Evolutionary conservation across 2,113 vertebrate genomes (phyloP).

Genomic region (Ceratotherium simum): DNA sequence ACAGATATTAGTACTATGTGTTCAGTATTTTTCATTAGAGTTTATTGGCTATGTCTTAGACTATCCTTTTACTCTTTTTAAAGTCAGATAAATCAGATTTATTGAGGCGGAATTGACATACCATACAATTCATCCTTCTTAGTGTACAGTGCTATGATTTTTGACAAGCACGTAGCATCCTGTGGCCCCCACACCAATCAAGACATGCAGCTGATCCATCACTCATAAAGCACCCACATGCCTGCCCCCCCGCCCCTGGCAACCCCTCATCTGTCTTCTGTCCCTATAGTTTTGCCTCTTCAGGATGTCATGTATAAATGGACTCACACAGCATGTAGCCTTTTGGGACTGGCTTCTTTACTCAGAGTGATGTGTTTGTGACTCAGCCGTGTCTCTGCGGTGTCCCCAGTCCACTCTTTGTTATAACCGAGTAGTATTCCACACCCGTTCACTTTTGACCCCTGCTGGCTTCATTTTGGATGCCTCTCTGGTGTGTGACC

Average conservation of each 20-base stretch:
- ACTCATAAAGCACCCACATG: not conserved
- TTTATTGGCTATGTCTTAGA: not conserved
- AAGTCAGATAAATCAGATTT: not conserved
- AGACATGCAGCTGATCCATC: accelerated
- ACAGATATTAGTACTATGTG: accelerated
- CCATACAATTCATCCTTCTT: not conserved
- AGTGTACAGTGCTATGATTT: not conserved
- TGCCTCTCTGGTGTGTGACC: not conserved
- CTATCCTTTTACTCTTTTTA: not conserved
- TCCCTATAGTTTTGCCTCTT: not conserved
- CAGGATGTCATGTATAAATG: accelerated
- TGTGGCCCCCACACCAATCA: accelerated
- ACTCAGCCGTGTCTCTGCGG: too few species aligned
- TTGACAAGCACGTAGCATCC: not conserved
- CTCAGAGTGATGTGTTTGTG: accelerated
- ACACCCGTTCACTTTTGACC: not conserved
- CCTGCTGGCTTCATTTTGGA: not conserved
- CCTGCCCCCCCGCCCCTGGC: not conserved
- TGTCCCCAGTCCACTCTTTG: not conserved
- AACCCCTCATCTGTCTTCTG: not conserved
- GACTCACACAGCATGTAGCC: not conserved
- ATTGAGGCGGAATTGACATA: not conserved
- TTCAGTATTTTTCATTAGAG: not conserved
- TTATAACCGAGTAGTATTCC: not conserved
- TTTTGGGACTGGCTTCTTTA: not conserved